A percentile compares a stretch with the other conserved stretches of the same genome.
Conservation (phyloP, 2,113 vertebrate genomes). For the Cricetomys ansorgei region DNA sequence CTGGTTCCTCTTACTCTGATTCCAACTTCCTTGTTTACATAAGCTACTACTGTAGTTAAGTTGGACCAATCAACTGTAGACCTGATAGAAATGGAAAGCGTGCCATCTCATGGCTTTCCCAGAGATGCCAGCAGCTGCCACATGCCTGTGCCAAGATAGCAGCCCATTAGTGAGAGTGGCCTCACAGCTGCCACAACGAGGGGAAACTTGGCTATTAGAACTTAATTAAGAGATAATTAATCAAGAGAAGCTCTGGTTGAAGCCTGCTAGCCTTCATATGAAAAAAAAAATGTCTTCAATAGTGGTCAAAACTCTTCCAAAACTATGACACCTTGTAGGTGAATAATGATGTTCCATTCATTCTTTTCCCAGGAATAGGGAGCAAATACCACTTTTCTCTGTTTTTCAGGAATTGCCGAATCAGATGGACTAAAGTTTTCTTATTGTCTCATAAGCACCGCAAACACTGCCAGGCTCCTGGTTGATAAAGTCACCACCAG, state of each 20-base stretch:
- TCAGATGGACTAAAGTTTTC: neutral
- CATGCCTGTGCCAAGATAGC: neutral
- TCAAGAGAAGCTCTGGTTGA: constrained; percentile 8
- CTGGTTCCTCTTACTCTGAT: neutral
- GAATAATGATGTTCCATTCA: neutral
- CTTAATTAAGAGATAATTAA: constrained; percentile 22
- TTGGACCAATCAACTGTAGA: neutral
- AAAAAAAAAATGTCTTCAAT: neutral
- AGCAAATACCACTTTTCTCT: neutral
- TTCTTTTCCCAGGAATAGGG: neutral
- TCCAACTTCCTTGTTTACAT: neutral
- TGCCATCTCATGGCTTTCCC: neutral
- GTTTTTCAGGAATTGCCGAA: constrained; percentile 37
- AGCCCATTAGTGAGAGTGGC: neutral
- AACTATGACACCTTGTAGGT: neutral
- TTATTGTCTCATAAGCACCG: neutral
- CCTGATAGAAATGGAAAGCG: neutral
- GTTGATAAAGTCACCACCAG: neutral
- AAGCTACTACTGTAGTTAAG: neutral
- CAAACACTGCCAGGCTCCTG: neutral
- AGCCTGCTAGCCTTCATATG: neutral
- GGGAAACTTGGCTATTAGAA: neutral
- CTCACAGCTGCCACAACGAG: neutral
- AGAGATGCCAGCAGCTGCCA: neutral
- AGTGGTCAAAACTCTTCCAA: neutral